Evolutionary conservation across 1,140 invertebrate species (phyloP), one percentile per base, ranked within the genome.

Genomic region (Diuraphis noxia): DNA sequence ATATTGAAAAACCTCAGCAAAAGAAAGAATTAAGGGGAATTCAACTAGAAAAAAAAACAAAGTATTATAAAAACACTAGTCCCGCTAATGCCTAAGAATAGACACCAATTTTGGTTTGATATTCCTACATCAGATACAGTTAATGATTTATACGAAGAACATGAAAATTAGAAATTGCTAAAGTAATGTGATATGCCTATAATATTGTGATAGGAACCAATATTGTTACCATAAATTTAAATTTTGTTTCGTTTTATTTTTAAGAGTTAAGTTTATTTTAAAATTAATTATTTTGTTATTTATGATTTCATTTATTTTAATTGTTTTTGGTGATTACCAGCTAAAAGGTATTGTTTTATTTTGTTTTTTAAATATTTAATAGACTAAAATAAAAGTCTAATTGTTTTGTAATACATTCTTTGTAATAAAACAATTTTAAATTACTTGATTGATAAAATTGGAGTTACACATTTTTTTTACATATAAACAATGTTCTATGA

Each of bases 361-460:
- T 82, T 41, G 81, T 82, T 82, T 82, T 41, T 82, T 82, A 40
- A 82, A 82, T 40, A 82, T 82, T 82, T 82, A 82, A 82, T 82
- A 82, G 38, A 41, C 81, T 41, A 49, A 49, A 49, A 49, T 49
- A 49, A 49, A 49, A 49, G 46, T 49, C 46, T 49, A 2, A 49
- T 49, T 49, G 6, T 49, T 49, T 49, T 49, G 46, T 49, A 49
- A 49, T 49, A 19, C 1, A 3, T 49, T 49, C 21, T 49, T 49
- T 49, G 21, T 49, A 49, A 49, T 49, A 49, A 49, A 49, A 19
- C 19, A 49, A 21, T 21, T 21, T 21, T 19, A 49, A 49, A 49
- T 63, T 63, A 63, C 9, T 63, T 63, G 56, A n/a, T 63, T 63
- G 25, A 63, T 63, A n/a, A 63, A 63, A 63, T 63, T 63, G 56